phyloP scores from a whole-genome alignment of 2,797 vertebrate species.

The Anguilla marmorata region DNA sequence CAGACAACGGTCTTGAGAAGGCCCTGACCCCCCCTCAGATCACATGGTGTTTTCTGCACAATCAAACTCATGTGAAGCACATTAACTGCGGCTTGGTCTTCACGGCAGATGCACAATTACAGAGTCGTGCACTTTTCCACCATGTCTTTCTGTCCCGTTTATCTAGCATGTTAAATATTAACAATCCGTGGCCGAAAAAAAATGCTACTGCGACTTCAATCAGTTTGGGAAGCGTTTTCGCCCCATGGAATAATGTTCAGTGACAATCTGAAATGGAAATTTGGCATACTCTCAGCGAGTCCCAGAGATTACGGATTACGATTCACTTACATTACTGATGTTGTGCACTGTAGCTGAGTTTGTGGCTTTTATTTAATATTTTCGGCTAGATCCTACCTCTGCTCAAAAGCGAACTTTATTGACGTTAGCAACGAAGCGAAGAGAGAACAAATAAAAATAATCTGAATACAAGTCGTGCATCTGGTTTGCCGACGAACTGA shows the following conservation, averaged over 20 bases:
- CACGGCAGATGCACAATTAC: neutral
- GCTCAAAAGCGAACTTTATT: neutral
- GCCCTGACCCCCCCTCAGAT: neutral
- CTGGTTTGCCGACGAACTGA: neutral
- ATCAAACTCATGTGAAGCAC: slow-evolving; percentile 42
- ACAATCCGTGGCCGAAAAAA: neutral
- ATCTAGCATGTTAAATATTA: slow-evolving; percentile 16
- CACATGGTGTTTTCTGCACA: neutral
- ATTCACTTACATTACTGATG: too few species aligned
- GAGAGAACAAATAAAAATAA: neutral
- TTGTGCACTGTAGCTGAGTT: neutral
- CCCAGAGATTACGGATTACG: too few species aligned
- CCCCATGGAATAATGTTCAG: neutral
- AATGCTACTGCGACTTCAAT: neutral
- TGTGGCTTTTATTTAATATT: neutral
- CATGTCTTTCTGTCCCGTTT: neutral
- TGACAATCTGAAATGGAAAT: neutral
- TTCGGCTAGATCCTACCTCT: neutral
- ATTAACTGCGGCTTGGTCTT: slow-evolving; percentile 30
- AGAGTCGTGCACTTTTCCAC: neutral
- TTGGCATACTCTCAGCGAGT: neutral
- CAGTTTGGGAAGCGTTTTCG: neutral
- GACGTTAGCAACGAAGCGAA: neutral
- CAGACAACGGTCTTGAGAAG: neutral
- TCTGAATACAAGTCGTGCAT: neutral